These are phyloP conservation scores for Microcebus jonahi DNA, from an alignment of 2,113 vertebrate genomes.

Conservation along the genomic window DNA sequence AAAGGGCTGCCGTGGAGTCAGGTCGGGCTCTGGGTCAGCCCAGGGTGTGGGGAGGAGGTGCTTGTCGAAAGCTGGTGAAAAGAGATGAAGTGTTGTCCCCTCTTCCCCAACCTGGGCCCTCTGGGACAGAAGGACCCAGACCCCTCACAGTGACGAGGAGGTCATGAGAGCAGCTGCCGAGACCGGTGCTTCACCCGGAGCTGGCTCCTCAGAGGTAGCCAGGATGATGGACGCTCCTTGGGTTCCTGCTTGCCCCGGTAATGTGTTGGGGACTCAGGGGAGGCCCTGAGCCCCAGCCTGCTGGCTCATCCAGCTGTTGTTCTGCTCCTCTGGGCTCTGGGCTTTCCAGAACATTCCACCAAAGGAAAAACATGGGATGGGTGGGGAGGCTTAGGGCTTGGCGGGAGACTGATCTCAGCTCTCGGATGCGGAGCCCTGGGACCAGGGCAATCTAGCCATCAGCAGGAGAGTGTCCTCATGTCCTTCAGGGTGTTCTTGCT, in stretches of 20 bases:
- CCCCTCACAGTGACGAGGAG: not conserved
- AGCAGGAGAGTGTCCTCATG: not conserved
- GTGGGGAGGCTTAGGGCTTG: not conserved
- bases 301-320: not conserved
- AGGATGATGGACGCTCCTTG: not conserved
- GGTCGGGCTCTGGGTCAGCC: not conserved
- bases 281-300: not conserved
- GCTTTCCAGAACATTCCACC: not conserved
- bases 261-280: accelerated
- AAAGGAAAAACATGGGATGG: not conserved
- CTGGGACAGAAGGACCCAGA: not conserved
- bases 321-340: not conserved
- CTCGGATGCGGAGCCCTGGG: not conserved
- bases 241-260: not conserved
- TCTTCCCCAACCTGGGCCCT: not conserved
- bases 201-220: not conserved
- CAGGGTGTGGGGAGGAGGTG: not conserved
- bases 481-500: not conserved
- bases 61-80: not conserved
- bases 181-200: not conserved
- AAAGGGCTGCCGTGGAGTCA: not conserved
- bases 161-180: not conserved
- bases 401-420: not conserved
- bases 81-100: not conserved
- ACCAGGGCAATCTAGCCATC: not conserved